These are phyloP conservation scores for Matsumurasca onukii DNA, from an alignment of 1,140 invertebrate species.

Conservation along the genomic window DNA sequence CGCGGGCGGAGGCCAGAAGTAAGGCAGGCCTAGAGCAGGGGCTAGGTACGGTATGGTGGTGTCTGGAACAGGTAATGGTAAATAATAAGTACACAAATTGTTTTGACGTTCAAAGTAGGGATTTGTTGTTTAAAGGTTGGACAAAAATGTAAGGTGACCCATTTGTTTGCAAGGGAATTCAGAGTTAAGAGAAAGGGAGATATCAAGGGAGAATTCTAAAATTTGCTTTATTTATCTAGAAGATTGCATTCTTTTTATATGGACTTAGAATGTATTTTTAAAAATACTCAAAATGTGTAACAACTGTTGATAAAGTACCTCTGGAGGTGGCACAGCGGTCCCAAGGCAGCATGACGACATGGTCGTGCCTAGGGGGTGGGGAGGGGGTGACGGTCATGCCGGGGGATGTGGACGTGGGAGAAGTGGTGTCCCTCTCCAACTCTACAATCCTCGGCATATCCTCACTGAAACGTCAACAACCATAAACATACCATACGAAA, in stretches of 20 bases:
- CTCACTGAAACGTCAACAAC: no score
- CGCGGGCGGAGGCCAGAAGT: slow-evolving; percentile 51
- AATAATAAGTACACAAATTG: no score
- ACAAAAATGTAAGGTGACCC: neutral
- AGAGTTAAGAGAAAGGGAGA: no score
- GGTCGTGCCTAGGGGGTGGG: neutral
- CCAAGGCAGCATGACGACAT: neutral
- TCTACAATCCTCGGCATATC: slow-evolving; percentile 9
- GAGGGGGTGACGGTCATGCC: slow-evolving; percentile 11
- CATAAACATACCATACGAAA: no score
- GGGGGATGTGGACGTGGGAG: slow-evolving; percentile 18
- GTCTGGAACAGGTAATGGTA: no score
- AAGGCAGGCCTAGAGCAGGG: slow-evolving; percentile 43
- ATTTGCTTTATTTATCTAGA: no score
- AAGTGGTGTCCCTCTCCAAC: slow-evolving; percentile 9
- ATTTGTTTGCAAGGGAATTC: neutral
- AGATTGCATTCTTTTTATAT: no score
- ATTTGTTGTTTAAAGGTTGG: no score
- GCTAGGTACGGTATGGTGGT: neutral
- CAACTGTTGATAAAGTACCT: neutral
- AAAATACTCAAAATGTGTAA: neutral
- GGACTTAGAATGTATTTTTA: no score
- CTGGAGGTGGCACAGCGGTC: neutral
- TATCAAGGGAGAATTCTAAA: no score
- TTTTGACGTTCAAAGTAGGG: no score